Evolutionary conservation across 2,888 invertebrate species (phyloP), one percentile per base, ranked within the genome.

Genomic region (Stegophylla sp.): DNA sequence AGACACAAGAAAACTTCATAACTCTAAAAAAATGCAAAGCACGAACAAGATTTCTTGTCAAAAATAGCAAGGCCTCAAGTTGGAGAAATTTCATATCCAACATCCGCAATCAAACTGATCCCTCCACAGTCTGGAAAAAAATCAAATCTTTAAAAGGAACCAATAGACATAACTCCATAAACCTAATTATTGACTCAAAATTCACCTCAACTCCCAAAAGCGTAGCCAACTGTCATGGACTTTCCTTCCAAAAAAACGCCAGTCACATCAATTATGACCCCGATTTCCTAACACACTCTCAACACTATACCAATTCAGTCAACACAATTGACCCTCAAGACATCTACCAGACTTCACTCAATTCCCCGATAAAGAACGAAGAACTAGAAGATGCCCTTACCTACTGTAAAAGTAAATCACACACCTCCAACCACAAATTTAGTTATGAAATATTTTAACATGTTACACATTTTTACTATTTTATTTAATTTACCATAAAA

Each of bases 81-180:
- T 66, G 66, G 66, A 66, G 45, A 43, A 15, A 45, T 1, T 66
- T 9, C 10, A 23, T 23, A 12, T 23, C 66, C 17, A 66, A 20
- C 45, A 66, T 45, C 3, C 1, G 43, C 15, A 45, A 20, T 15
- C 43, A 66, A 66, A 66, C 43, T 0, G 23, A 66, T 13, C 12
- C 66, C 20, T 43, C 66, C 10, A 45, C 3, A 28, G 63, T 63
- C 3, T 63, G 63, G 34, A 34, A 17, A 34, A 63, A 63, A 15
- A 63, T 63, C 15, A 20, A 66, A 66, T 66, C 66, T 1, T 23
- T 66, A 20, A 66, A 45, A 66, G 66, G 66, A 12, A 45, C 23
- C 0, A 66, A 43, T 10, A 20, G 45, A 45, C 17, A 1, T 9
- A 66, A 43, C 1, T 3, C 20, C 20, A 45, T 66, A 43, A 1